These are phyloP conservation scores for Synergus umbraculus DNA, from an alignment of 2,888 invertebrate genomes.

Conservation along the genomic window DNA sequence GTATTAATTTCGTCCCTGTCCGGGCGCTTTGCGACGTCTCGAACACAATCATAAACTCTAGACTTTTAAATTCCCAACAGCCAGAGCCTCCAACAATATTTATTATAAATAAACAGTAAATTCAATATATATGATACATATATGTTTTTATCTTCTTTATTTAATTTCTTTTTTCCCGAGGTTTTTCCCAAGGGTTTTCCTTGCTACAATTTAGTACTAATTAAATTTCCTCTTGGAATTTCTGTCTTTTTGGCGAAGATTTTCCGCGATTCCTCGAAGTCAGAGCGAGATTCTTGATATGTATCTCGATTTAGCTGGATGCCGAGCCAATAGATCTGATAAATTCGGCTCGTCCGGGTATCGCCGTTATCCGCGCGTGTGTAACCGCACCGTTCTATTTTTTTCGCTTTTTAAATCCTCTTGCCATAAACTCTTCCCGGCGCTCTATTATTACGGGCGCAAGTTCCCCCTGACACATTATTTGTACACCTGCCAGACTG, in stretches of 20 bases:
- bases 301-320: conserved; percentile 54
- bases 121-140: too few relatives aligned
- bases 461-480: conserved; percentile 54
- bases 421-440: conserved; percentile 45
- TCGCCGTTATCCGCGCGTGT: conserved; percentile 44
- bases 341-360: conserved; percentile 53
- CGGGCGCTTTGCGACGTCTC: not conserved
- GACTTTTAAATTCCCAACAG: not conserved
- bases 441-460: conserved; percentile 59
- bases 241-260: not conserved
- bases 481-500: conserved; percentile 62
- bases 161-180: too few relatives aligned
- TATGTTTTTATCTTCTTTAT: too few relatives aligned
- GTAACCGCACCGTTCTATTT: conserved; percentile 49
- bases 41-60: not conserved
- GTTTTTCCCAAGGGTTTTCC: too few relatives aligned
- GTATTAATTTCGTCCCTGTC: conserved; percentile 46
- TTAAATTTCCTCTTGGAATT: too few relatives aligned
- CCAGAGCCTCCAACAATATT: not conserved
- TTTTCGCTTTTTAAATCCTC: conserved; percentile 44
- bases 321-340: conserved; percentile 54
- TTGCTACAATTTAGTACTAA: too few relatives aligned
- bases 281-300: not conserved
- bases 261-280: not conserved
- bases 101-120: not conserved